These are phyloP conservation scores for Tiliqua scincoides DNA, from an alignment of 2,113 vertebrate species.

Conservation along the genomic window DNA sequence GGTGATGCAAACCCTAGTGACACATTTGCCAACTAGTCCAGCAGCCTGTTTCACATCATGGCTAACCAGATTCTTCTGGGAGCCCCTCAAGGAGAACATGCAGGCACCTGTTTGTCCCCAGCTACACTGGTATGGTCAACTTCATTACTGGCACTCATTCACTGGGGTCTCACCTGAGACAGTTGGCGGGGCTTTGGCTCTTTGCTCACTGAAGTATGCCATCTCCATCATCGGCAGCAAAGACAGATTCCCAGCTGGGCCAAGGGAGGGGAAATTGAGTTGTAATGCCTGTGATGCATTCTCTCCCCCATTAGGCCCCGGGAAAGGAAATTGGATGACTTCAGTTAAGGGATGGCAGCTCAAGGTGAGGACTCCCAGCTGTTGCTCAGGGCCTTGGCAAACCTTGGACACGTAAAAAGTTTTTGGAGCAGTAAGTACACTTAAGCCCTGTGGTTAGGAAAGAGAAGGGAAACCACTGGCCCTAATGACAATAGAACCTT, in stretches of 20 bases:
- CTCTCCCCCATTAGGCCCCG: slow-evolving; percentile 39
- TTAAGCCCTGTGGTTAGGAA: not conserved
- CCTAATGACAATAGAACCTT: not conserved
- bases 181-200: not conserved
- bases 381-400: not conserved
- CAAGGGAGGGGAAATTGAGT: slow-evolving; percentile 38
- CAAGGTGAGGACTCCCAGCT: slow-evolving; percentile 10
- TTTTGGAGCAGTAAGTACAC: not conserved
- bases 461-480: not conserved
- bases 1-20: too few species aligned
- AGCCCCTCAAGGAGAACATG: too few species aligned
- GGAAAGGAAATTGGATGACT: slow-evolving; percentile 56
- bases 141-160: not conserved
- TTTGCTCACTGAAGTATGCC: not conserved
- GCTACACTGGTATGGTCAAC: too few species aligned
- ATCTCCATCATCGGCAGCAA: not conserved
- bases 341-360: not conserved
- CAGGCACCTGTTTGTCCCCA: too few species aligned
- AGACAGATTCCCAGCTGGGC: not conserved
- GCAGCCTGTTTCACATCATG: too few species aligned
- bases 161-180: not conserved
- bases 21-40: too few species aligned
- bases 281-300: slow-evolving; percentile 8
- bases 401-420: rapidly evolving
- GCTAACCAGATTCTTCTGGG: too few species aligned